phyloP scores from a whole-genome alignment of 2,113 vertebrate species.

The Nibea albiflora region DNA sequence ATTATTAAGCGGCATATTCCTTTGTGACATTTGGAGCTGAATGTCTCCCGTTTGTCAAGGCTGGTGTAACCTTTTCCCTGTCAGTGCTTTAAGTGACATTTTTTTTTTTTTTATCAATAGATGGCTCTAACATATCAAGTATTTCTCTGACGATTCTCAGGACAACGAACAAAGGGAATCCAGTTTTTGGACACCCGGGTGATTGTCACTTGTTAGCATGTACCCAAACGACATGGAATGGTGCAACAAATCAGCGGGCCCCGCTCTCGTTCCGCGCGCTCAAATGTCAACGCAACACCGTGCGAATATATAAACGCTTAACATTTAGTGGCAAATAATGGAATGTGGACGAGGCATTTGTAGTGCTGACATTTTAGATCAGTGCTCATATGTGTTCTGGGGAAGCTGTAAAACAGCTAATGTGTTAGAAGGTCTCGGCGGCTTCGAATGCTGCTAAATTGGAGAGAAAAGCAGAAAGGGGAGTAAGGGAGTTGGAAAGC shows the following conservation, averaged over 20 bases:
- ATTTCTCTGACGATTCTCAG: constrained; percentile 37
- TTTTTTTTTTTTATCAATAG: constrained; percentile 37
- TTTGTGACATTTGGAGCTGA: constrained; percentile 57
- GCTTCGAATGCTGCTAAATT: constrained; percentile 73
- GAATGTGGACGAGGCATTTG: constrained; percentile 80
- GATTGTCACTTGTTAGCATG: constrained; percentile 68
- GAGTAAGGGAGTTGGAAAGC: constrained; percentile 67
- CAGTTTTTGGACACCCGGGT: constrained; percentile 32
- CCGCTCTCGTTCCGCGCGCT: constrained; percentile 53
- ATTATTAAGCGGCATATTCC: constrained; percentile 39
- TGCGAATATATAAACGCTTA: constrained; percentile 80
- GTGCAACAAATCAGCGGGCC: constrained; percentile 50
- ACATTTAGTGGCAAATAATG: constrained; percentile 79
- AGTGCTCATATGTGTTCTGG: constrained; percentile 77
- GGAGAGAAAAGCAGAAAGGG: constrained; percentile 65
- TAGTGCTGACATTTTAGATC: constrained; percentile 84
- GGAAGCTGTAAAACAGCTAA: constrained; percentile 78
- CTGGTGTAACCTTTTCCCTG: constrained; percentile 47
- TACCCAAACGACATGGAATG: constrained; percentile 65
- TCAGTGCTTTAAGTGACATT: constrained; percentile 43
- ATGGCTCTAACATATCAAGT: constrained; percentile 26
- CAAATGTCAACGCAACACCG: constrained; percentile 79
- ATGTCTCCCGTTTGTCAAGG: constrained; percentile 30
- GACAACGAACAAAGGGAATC: constrained; percentile 48
- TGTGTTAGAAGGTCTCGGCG: constrained; percentile 70